A percentile compares a stretch with the other conserved stretches of the same genome.
Evolutionary conservation across 2,113 vertebrate genomes (phyloP).

Genomic region (Peucedramus taeniatus): DNA sequence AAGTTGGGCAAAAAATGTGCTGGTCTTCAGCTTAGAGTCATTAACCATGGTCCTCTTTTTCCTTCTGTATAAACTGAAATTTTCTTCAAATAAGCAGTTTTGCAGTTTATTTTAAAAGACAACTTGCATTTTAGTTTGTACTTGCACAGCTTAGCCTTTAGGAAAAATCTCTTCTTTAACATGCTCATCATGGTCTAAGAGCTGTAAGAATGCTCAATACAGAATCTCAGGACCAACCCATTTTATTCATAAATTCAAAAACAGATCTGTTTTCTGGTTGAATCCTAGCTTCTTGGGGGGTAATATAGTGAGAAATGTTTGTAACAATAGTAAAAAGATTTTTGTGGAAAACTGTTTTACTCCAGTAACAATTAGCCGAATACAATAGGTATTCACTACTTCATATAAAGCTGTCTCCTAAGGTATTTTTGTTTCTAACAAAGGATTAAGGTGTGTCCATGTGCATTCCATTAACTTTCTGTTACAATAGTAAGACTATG

Average conservation of each 20-base stretch:
- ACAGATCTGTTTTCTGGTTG: neutral
- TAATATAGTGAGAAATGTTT: neutral
- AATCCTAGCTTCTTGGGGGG: neutral
- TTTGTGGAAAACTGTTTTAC: neutral
- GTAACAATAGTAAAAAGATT: neutral
- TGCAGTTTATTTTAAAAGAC: neutral
- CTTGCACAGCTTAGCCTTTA: neutral
- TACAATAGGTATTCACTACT: neutral
- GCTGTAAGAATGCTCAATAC: neutral
- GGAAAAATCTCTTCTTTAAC: neutral
- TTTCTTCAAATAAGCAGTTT: neutral
- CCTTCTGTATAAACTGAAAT: neutral
- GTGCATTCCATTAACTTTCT: neutral
- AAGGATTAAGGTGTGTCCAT: neutral
- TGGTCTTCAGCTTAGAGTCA: neutral
- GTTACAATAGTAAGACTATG: neutral
- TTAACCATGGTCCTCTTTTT: neutral
- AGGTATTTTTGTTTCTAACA: neutral
- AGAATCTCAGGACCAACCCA: neutral
- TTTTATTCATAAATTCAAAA: neutral
- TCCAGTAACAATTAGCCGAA: neutral
- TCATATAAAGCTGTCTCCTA: neutral
- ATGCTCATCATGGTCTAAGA: neutral
- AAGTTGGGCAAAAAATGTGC: neutral
- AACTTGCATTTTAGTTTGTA: neutral